These are phyloP conservation scores for Drosophila asahinai DNA, from an alignment of 1,140 invertebrate genomes.

Conservation along the genomic window DNA sequence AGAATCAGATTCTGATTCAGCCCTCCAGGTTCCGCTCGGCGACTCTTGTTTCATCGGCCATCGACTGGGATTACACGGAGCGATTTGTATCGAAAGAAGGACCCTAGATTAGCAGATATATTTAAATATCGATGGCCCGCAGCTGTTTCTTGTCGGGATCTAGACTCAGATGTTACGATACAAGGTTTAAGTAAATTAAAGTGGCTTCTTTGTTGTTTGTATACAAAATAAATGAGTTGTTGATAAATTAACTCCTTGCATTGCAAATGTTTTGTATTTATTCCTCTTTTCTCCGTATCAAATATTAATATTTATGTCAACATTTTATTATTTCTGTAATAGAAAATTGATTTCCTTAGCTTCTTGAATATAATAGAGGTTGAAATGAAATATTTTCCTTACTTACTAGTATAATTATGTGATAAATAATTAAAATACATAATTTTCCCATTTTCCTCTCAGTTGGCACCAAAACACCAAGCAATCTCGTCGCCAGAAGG, in stretches of 20 bases:
- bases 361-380: too few relatives aligned
- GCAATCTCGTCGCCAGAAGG: neutral
- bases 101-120: slow-evolving; percentile 31
- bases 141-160: neutral
- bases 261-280: too few relatives aligned
- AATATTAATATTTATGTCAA: too few relatives aligned
- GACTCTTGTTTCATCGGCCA: slow-evolving; percentile 13
- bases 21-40: slow-evolving; percentile 20
- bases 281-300: too few relatives aligned
- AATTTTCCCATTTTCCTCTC: neutral
- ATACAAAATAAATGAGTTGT: too few relatives aligned
- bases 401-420: too few relatives aligned
- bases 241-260: too few relatives aligned
- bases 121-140: slow-evolving; percentile 26
- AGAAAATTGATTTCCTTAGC: too few relatives aligned
- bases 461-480: slow-evolving; percentile 1
- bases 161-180: neutral
- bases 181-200: neutral
- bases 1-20: slow-evolving; percentile 15
- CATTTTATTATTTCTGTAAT: too few relatives aligned
- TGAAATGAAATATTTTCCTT: too few relatives aligned
- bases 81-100: slow-evolving; percentile 26
- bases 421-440: neutral
- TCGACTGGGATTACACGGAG: slow-evolving; percentile 34
- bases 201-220: too few relatives aligned